These are phyloP conservation scores for Abscondita cerata DNA, from an alignment of 2,888 invertebrate genomes.

Conservation along the genomic window DNA sequence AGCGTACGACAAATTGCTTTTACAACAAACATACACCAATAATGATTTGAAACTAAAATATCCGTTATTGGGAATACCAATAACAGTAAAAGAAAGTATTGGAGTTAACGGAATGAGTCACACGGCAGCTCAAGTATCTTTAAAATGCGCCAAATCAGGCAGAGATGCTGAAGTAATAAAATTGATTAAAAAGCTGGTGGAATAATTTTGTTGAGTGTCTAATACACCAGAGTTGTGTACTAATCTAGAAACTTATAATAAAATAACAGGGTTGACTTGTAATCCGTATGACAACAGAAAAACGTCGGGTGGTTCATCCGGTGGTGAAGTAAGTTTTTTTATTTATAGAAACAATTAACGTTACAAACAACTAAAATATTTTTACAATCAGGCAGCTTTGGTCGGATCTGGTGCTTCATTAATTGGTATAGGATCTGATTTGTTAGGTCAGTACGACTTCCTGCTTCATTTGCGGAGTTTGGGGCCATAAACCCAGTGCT, in stretches of 20 bases:
- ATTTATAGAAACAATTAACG: no score
- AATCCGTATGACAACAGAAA: conserved; percentile 83
- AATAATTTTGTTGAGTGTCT: conserved; percentile 80
- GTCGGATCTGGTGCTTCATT: conserved; percentile 82
- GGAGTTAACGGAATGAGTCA: conserved; percentile 77
- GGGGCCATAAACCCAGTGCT: conserved; percentile 88
- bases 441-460: conserved; percentile 92
- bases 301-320: conserved; percentile 88
- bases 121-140: conserved; percentile 70
- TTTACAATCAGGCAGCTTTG: conserved; percentile 66
- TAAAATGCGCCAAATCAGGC: conserved; percentile 60
- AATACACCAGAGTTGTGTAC: conserved; percentile 89
- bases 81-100: conserved; percentile 86
- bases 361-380: no score
- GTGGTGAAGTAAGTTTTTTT: conserved; percentile 81
- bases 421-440: conserved; percentile 87
- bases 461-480: conserved; percentile 90
- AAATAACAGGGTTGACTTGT: conserved; percentile 76
- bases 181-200: conserved; percentile 74
- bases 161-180: conserved; percentile 74
- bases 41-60: conserved; percentile 50
- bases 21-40: not conserved
- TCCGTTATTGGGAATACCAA: conserved; percentile 83
- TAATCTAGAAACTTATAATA: conserved; percentile 85
- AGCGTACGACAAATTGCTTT: conserved; percentile 68